Evolutionary conservation across 2,113 vertebrate species (phyloP), one percentile per base, ranked within the genome.

Genomic region (Psilopsiagon aurifrons): DNA sequence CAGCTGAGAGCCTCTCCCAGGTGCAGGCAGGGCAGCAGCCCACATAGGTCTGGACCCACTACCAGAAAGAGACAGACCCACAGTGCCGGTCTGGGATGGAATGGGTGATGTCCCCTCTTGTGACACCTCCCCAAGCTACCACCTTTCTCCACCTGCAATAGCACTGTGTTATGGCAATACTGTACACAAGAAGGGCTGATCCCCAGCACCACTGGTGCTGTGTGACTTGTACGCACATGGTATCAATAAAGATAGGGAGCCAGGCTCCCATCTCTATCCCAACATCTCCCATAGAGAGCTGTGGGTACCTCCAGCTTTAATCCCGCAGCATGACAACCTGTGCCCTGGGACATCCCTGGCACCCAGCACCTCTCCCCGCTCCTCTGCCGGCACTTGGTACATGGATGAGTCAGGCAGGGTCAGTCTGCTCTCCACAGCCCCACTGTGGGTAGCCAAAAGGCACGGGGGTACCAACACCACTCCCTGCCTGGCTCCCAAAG

Each of bases 201-300:
- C 54, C 64, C 59, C 10, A 1, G 24, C 25, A 5, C 35, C 0
- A 0, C 71, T 31, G 64, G 68, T 41, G 25, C 73, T 12, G 54
- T 0, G 3, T 1, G 28, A 37, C 35, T 20, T 12, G 4, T 5
- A 5, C 1, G 1, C 4, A 11, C 0, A 0, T 12, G 9, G 22
- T 69, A 27, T 27, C 70, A 15, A 0, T 0, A 6, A 16, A 14
- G 8, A 11, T 0, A 0, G 33, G 17, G 31, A 69, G 27, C 14
- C 10, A 10, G n/a, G 18, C 43, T 41, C 52, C 47, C 10, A 4
- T 35, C 43, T 71, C 47, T 52, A 33, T 18, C 46, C 81, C 82
- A 67, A 31, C 16, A 10, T 20, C 11, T 59, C 41, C 87, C 7
- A 0, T 0, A 1, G 23, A 20, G 17, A 76, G 22, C 33, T 17